Evolutionary conservation across 2,797 vertebrate species (phyloP).

Genomic region (Aulostomus chinensis): DNA sequence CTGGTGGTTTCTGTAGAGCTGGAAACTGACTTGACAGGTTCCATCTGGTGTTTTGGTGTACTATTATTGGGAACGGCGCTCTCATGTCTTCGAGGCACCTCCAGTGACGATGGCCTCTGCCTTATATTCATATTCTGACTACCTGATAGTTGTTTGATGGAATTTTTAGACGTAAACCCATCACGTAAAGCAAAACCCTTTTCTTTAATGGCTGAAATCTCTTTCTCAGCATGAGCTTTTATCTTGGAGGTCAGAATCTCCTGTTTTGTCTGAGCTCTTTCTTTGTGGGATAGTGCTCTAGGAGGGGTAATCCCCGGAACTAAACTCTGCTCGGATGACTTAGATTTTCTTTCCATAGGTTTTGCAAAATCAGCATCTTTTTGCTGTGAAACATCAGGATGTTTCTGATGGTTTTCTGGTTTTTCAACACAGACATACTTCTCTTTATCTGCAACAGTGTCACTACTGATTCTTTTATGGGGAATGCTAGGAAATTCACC

Average conservation of each 20-base stretch:
- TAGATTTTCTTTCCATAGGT: conserved; percentile 53
- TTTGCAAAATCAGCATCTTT: conserved; percentile 35
- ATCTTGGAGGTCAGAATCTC: conserved; percentile 83
- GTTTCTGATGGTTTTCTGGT: conserved; percentile 33
- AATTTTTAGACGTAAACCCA: conserved; percentile 60
- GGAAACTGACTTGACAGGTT: conserved; percentile 9
- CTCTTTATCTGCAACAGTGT: conserved; percentile 27
- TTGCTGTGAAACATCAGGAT: conserved; percentile 22
- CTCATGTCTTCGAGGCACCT: conserved; percentile 45
- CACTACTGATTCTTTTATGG: conserved; percentile 24
- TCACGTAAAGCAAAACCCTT: conserved; percentile 73
- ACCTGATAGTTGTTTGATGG: conserved; percentile 47
- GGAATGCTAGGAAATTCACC: conserved; percentile 20
- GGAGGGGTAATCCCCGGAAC: conserved; percentile 43
- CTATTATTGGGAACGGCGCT: conserved; percentile 22
- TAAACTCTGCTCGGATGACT: conserved; percentile 43
- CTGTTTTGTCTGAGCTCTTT: conserved; percentile 79
- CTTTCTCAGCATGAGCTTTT: conserved; percentile 84
- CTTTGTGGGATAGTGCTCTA: conserved; percentile 63
- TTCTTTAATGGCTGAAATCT: conserved; percentile 84
- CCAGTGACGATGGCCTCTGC: conserved; percentile 57
- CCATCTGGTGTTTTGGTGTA: conserved; percentile 38
- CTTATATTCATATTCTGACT: conserved; percentile 42
- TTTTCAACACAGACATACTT: conserved; percentile 39
- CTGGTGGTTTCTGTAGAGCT: conserved; percentile 14